A percentile compares a stretch with the other conserved stretches of the same genome.
phyloP scores from a whole-genome alignment of 2,113 vertebrate species.

The Chaetorhynchus papuensis region DNA sequence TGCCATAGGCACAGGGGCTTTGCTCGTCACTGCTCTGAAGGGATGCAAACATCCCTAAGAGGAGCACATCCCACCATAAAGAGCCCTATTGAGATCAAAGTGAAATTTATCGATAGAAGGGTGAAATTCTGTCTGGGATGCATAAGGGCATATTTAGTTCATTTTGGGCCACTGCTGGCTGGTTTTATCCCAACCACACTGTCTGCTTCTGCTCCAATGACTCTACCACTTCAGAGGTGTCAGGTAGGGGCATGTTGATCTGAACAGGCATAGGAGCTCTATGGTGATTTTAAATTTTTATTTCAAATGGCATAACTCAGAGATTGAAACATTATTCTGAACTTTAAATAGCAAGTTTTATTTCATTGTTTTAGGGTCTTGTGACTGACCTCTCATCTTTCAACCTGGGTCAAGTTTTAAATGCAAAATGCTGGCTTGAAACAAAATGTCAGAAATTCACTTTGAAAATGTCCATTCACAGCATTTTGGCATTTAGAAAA shows the following conservation, averaged over 20 bases:
- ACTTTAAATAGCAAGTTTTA: not conserved
- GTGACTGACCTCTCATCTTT: not conserved
- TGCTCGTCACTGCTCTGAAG: not conserved
- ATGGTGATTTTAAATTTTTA: not conserved
- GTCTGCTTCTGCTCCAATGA: not conserved
- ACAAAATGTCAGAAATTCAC: slow-evolving; percentile 31
- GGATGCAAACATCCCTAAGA: not conserved
- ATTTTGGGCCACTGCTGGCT: not conserved
- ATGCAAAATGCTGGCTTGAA: not conserved
- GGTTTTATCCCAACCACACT: not conserved
- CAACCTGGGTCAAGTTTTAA: not conserved
- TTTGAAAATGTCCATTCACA: slow-evolving; percentile 12
- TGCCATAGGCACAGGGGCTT: not conserved
- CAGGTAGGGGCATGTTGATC: accelerated
- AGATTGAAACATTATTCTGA: not conserved
- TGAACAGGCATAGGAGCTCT: not conserved
- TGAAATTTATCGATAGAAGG: not conserved
- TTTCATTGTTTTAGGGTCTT: not conserved
- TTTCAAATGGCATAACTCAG: not conserved
- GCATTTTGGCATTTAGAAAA: slow-evolving; percentile 18
- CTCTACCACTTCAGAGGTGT: not conserved
- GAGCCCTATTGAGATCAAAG: not conserved
- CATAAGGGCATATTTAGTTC: not conserved
- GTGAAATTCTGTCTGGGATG: not conserved
- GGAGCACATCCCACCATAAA: not conserved